Evolutionary conservation across 2,888 invertebrate genomes (phyloP).

Genomic region (Trichogramma dendrolimi): DNA sequence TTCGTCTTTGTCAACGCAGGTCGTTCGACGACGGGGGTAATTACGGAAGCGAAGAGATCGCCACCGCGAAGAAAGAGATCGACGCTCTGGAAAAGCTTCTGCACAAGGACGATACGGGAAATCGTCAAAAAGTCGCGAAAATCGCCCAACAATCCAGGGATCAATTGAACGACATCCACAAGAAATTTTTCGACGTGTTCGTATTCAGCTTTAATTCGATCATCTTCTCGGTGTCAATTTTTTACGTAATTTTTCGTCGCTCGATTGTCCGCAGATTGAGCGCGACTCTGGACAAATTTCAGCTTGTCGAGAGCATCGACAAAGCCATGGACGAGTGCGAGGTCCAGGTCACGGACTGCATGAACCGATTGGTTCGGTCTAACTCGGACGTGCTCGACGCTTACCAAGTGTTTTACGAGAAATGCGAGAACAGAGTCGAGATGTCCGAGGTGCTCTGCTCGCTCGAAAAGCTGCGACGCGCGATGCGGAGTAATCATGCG

Average conservation of each 20-base stretch:
- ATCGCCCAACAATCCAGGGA: neutral
- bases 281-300: too few species aligned
- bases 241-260: too few species aligned
- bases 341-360: too few species aligned
- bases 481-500: constrained; percentile 1
- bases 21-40: constrained; percentile 32
- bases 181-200: too few species aligned
- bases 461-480: constrained; percentile 3
- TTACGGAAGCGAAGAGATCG: constrained; percentile 29
- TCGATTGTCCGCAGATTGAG: too few species aligned
- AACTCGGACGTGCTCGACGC: too few species aligned
- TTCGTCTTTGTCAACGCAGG: constrained; percentile 16
- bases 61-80: constrained; percentile 24
- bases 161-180: constrained; percentile 20
- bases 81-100: constrained; percentile 23
- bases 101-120: constrained; percentile 22
- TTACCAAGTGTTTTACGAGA: neutral
- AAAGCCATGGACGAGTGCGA: too few species aligned
- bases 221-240: neutral
- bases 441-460: neutral
- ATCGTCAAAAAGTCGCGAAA: constrained; percentile 25
- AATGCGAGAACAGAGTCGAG: constrained; percentile 8
- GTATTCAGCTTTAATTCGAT: constrained; percentile 5
- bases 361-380: too few species aligned
- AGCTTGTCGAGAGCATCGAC: too few species aligned